Conservation (phyloP, 2,888 invertebrate genomes). For the Nebria salina region DNA sequence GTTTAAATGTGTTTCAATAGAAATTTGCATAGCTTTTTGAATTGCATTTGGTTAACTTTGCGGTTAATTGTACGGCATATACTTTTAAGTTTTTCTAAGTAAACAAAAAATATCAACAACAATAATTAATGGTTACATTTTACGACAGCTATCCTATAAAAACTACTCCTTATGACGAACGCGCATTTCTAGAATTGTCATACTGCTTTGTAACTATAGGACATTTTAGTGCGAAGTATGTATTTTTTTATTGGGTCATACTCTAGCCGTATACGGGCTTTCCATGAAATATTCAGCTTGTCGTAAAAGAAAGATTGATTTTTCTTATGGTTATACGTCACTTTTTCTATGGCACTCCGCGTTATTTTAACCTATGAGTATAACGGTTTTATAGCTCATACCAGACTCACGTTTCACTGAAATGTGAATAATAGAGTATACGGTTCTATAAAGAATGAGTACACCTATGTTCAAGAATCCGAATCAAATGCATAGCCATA, state of each 20-base stretch:
- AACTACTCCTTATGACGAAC: too few relatives aligned
- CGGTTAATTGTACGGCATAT: neutral
- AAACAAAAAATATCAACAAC: too few relatives aligned
- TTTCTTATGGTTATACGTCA: neutral
- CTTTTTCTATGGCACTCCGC: constrained; percentile 5
- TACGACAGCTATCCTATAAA: too few relatives aligned
- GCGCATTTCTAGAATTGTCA: too few relatives aligned
- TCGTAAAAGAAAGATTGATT: constrained; percentile 21
- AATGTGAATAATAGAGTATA: neutral
- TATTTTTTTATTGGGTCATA: constrained; percentile 12
- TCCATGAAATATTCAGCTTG: constrained; percentile 14
- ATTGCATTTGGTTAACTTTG: neutral
- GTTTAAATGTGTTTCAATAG: neutral
- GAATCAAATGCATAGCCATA: too few relatives aligned
- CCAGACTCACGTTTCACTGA: neutral
- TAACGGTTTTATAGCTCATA: constrained; percentile 33
- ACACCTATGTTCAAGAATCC: neutral
- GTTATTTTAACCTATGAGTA: constrained; percentile 40
- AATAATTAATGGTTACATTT: too few relatives aligned
- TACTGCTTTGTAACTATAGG: neutral
- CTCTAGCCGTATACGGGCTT: neutral
- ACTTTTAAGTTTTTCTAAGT: too few relatives aligned
- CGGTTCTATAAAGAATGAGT: neutral
- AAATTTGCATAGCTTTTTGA: neutral
- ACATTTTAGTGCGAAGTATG: neutral